Percentiles rank a stretch among this genome's conserved stretches.
phyloP scores from a whole-genome alignment of 2,113 vertebrate species.

The Pithys albifrons region DNA sequence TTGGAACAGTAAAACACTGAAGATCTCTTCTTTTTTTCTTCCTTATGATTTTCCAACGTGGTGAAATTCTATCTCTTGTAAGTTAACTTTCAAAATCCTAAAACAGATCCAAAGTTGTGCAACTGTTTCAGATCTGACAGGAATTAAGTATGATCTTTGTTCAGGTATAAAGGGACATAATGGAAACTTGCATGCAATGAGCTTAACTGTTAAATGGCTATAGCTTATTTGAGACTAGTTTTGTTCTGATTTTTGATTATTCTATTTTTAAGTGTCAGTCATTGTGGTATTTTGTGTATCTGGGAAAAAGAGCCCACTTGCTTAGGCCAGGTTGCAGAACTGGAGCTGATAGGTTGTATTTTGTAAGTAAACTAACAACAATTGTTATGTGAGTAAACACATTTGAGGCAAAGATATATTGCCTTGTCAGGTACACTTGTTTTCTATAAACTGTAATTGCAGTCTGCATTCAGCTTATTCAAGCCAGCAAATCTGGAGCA shows the following conservation, averaged over 20 bases:
- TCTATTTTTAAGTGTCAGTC: background rate
- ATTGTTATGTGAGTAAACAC: background rate
- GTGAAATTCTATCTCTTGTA: background rate
- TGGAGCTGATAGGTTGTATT: background rate
- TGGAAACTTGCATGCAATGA: background rate
- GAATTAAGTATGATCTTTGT: background rate
- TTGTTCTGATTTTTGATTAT: background rate
- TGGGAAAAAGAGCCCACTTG: background rate
- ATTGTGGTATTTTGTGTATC: background rate
- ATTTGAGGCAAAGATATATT: background rate
- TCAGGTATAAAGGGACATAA: background rate
- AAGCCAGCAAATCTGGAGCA: slow-evolving; percentile 56
- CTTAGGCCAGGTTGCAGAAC: background rate
- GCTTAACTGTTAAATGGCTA: background rate
- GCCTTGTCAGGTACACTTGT: slow-evolving; percentile 36
- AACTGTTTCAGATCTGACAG: background rate
- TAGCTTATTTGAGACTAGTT: background rate
- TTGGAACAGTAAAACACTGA: background rate
- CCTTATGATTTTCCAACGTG: background rate
- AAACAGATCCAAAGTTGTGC: background rate
- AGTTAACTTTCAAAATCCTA: background rate
- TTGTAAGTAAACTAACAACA: background rate
- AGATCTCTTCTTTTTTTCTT: background rate
- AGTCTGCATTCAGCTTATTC: slow-evolving; percentile 4
- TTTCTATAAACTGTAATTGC: slow-evolving; percentile 29